Evolutionary conservation across 2,888 invertebrate species (phyloP).

Genomic region (Heliconius ethilla): DNA sequence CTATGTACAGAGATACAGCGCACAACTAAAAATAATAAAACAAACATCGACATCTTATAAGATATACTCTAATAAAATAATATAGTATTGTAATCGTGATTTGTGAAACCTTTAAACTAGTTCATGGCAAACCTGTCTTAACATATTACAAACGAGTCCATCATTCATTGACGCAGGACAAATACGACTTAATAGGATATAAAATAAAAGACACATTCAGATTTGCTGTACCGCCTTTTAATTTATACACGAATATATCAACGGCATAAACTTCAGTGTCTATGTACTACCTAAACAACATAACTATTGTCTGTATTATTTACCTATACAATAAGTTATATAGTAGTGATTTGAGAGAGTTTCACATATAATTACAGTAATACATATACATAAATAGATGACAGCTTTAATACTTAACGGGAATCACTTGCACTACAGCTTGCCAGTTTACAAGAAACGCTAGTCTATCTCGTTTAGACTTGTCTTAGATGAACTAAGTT

Average conservation of each 20-base stretch:
- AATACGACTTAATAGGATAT: background rate
- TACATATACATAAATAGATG: constrained; percentile 45
- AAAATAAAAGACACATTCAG: constrained; percentile 46
- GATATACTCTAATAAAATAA: no score
- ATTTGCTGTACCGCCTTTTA: constrained; percentile 73
- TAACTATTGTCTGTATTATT: constrained; percentile 77
- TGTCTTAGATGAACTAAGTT: constrained; percentile 37
- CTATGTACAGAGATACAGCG: no score
- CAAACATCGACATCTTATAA: no score
- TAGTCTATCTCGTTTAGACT: background rate
- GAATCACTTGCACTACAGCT: constrained; percentile 40
- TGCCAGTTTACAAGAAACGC: constrained; percentile 25
- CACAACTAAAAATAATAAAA: no score
- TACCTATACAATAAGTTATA: constrained; percentile 68
- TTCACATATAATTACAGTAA: constrained; percentile 51
- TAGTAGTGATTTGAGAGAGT: constrained; percentile 63
- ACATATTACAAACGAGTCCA: background rate
- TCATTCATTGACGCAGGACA: background rate
- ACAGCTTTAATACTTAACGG: constrained; percentile 45
- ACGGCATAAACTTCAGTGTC: constrained; percentile 80
- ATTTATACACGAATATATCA: constrained; percentile 78
- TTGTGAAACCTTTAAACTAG: background rate
- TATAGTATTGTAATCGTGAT: no score
- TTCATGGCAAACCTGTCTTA: background rate
- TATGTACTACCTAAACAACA: constrained; percentile 80